A percentile compares a stretch with the other conserved stretches of the same genome.
Conservation (phyloP, 2,113 vertebrate species). For the Anarrhichthys ocellatus region DNA sequence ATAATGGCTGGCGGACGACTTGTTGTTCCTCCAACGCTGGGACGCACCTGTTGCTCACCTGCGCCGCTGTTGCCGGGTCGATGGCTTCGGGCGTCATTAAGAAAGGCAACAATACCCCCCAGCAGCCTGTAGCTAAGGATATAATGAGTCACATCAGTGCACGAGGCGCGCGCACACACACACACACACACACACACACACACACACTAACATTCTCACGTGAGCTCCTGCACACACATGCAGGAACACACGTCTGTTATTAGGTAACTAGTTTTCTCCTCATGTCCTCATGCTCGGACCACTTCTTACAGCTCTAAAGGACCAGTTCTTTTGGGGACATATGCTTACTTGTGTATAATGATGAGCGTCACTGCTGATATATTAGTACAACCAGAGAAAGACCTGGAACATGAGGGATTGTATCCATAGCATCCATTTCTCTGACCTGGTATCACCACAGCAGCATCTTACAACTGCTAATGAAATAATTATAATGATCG, state of each 20-base stretch:
- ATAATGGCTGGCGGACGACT: not conserved
- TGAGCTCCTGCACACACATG: too few species aligned
- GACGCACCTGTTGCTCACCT: slow-evolving; percentile 64
- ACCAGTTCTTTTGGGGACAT: not conserved
- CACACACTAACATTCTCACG: not conserved
- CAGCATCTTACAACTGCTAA: not conserved
- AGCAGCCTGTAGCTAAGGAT: slow-evolving; percentile 44
- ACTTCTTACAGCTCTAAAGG: not conserved
- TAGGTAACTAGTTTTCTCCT: not conserved
- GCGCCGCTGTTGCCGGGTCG: slow-evolving; percentile 45
- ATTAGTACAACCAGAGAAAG: not conserved
- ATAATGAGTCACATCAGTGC: slow-evolving; percentile 66
- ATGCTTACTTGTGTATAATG: not conserved
- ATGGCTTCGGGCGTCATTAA: slow-evolving; percentile 71
- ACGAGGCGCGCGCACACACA: not conserved
- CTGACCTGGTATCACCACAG: not conserved
- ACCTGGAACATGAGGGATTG: too few species aligned
- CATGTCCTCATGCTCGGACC: not conserved
- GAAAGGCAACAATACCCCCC: slow-evolving; percentile 79
- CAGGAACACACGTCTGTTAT: not conserved
- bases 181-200: slow-evolving; percentile 9
- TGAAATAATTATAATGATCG: not conserved
- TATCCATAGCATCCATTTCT: not conserved
- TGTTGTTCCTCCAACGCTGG: slow-evolving; percentile 60
- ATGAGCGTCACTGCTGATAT: not conserved